phyloP scores from a whole-genome alignment of 2,113 vertebrate genomes.

The Hippoglossus stenolepis region DNA sequence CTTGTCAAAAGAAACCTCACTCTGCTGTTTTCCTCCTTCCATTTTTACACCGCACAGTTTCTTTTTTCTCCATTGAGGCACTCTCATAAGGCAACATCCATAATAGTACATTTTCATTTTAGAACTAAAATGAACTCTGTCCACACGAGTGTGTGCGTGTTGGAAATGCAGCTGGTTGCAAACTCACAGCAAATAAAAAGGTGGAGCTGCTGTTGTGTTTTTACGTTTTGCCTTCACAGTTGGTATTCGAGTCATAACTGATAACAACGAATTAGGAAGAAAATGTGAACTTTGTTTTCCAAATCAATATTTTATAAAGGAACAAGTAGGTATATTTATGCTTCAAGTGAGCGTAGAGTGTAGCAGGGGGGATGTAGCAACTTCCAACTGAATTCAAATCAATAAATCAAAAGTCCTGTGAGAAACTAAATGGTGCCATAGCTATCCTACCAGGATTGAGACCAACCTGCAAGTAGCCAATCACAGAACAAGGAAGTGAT shows the following conservation, averaged over 20 bases:
- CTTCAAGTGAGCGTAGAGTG: background rate
- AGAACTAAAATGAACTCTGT: too few species aligned
- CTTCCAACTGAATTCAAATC: background rate
- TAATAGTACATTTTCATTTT: too few species aligned
- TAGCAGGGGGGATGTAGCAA: background rate
- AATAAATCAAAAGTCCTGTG: background rate
- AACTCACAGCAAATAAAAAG: too few species aligned
- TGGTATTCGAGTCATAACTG: too few species aligned
- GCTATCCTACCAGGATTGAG: background rate
- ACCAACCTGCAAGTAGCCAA: background rate
- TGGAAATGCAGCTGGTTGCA: too few species aligned
- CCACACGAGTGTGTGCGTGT: too few species aligned
- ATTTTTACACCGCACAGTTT: background rate
- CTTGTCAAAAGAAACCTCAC: conserved; percentile 7
- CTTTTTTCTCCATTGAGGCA: background rate
- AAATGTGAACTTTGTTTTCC: too few species aligned
- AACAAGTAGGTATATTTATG: too few species aligned
- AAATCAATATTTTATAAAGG: too few species aligned
- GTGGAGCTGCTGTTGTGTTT: too few species aligned
- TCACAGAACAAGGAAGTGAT: conserved; percentile 6
- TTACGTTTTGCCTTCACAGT: too few species aligned
- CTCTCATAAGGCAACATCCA: background rate
- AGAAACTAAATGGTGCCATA: background rate
- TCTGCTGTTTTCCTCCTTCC: background rate
- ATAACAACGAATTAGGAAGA: too few species aligned